Evolutionary conservation across 92 coral and sea anemone species (phyloP), one percentile per base, ranked within the genome.

Genomic region (Palythoa grandis): DNA sequence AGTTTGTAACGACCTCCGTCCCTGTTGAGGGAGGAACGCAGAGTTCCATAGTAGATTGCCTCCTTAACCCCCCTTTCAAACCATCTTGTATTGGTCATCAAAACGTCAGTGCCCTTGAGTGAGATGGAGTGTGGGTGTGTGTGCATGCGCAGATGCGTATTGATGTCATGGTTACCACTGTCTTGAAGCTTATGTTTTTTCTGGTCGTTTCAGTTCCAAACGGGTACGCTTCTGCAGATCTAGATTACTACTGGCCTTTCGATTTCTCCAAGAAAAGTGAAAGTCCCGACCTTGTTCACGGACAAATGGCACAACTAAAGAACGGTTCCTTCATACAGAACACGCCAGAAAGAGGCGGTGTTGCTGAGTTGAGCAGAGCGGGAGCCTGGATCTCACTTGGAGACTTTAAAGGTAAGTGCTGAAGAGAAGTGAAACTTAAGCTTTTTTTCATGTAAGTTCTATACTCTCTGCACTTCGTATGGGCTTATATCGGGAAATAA

Each of bases 341-440:
- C 48, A 90, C 91, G 47, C 82, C 82, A 38, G 93, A 91, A 53
- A 86, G 87, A 78, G 95, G 91, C 60, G 79, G 87, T 11, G 95
- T 94, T 39, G 95, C 91, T 50, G 90, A 86, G 29, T 92, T 92
- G 15, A 83, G 89, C 52, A 77, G 66, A 52, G 43, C 82, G 3
- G 90, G 91, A 67, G 95, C 94, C 43, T 94, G 94, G 84, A 66
- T 94, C 37, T 86, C 88, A 60, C 88, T 94, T 17, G 94, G 94
- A 53, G 98, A 94, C 78, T 92, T 91, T 83, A 91, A 90, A 82
- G 94, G 98, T 94, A 83, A 68, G 73, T 25, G 15, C 14, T 15
- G 15, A 50, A 35, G 22, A 24, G n/a, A 40, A 2, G 19, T 13
- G 22, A 7, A 57, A 11, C 3, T 14, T 5, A 43, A 43, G 50